Conservation (phyloP, 2,797 vertebrate genomes). For the Picus viridis region DNA sequence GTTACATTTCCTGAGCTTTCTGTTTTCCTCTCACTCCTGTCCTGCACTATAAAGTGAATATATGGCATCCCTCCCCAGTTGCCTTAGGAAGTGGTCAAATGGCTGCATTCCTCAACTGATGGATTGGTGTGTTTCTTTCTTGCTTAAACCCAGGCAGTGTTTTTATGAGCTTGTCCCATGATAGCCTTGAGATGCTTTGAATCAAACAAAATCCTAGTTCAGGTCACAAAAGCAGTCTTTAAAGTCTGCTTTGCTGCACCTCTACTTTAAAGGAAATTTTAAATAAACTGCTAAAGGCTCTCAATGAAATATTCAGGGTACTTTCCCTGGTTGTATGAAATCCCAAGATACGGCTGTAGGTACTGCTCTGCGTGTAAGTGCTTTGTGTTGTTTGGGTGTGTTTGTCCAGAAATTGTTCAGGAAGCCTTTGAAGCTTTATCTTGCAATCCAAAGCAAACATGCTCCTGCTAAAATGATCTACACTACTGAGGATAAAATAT, state of each 20-base stretch:
- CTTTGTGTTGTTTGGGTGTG: slow-evolving; percentile 40
- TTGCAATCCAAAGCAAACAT: slow-evolving; percentile 56
- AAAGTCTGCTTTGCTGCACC: slow-evolving; percentile 20
- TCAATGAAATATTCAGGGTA: neutral
- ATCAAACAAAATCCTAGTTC: slow-evolving; percentile 73
- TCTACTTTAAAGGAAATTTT: slow-evolving; percentile 46
- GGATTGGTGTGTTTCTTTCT: slow-evolving; percentile 75
- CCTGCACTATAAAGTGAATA: slow-evolving; percentile 74
- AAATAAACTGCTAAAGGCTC: neutral
- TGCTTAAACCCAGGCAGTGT: slow-evolving; percentile 70
- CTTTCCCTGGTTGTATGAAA: neutral
- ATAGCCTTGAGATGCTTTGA: slow-evolving; percentile 74
- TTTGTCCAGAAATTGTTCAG: slow-evolving; percentile 64
- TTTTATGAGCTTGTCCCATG: slow-evolving; percentile 79
- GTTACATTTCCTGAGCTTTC: slow-evolving; percentile 71
- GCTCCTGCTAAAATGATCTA: slow-evolving; percentile 56
- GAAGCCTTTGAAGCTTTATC: slow-evolving; percentile 69
- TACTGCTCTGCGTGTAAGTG: neutral
- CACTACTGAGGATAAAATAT: slow-evolving; percentile 38
- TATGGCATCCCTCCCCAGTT: slow-evolving; percentile 75
- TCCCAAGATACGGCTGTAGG: neutral
- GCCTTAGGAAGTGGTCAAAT: slow-evolving; percentile 81
- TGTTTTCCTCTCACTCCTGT: slow-evolving; percentile 57
- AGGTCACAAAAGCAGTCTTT: slow-evolving; percentile 55
- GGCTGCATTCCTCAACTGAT: slow-evolving; percentile 78